These are phyloP conservation scores for Motacilla tschutschensis DNA, from an alignment of 2,113 vertebrate genomes.

Conservation along the genomic window DNA sequence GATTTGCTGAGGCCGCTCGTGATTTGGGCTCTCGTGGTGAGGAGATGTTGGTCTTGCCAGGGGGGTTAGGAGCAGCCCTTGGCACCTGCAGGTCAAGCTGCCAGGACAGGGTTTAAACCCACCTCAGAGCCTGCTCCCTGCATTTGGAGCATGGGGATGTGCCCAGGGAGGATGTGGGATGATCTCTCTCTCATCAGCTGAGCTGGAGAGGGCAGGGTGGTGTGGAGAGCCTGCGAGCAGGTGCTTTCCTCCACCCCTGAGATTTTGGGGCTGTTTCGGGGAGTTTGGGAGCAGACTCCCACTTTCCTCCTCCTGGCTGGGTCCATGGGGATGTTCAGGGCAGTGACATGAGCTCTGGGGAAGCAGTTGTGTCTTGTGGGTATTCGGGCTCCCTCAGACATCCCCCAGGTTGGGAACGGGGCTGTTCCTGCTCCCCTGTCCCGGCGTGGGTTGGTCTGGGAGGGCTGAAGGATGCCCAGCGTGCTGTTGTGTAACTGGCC, in stretches of 20 bases:
- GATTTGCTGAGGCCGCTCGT: constrained; percentile 11
- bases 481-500: neutral
- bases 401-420: neutral
- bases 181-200: neutral
- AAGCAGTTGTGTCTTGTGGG: neutral
- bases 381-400: neutral
- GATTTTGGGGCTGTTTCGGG: neutral
- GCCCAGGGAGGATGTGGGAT: neutral
- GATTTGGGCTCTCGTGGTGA: neutral
- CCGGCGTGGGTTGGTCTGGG: neutral
- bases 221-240: fast-evolving
- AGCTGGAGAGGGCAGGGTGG: neutral
- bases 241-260: neutral
- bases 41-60: neutral
- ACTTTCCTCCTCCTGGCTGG: neutral
- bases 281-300: neutral
- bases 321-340: fast-evolving
- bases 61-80: neutral
- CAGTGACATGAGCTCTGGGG: neutral
- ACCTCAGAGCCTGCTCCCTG: neutral
- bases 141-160: neutral
- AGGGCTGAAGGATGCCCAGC: neutral
- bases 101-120: neutral
- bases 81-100: neutral
- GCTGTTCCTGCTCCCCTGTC: neutral